Base-by-base conservation (phyloP, 2,797 vertebrate species). In the Microchirus variegatus region DNA sequence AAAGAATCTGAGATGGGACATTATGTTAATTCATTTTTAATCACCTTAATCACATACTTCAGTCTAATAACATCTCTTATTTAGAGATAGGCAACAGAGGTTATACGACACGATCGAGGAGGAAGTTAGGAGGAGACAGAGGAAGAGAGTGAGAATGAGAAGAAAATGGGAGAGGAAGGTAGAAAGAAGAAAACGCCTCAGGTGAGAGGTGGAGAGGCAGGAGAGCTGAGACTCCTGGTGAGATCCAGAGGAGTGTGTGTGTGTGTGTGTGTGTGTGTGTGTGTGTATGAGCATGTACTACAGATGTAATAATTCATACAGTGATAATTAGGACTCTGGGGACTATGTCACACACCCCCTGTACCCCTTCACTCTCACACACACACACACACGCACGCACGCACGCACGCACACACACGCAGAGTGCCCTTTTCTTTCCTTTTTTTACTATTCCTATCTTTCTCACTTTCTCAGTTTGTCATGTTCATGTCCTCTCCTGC, bases 271-370 rank as follows among this genome's bases (percentile, higher is more conserved):
- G 53, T 62, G 53, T 47, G 54, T 72, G 67, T 64, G 63, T 63
- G 70, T 78, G 53, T 62, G 73, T 67, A 55, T 53, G 77, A 67
- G 59, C 0, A 58, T 85, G 75, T 78, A 75, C 63, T 82, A 77
- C 81, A 86, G 78, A 84, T 85, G 75, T 88, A 88, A 89, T 90
- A 90, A 90, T 89, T 91, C 87, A 90, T 88, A 90, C 86, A 79
- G 84, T 87, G 82, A 88, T 91, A 91, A 91, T 90, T 84, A 87
- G 73, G 82, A 83, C 90, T 89, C 88, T 48, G 13, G 87, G 81
- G 89, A 90, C 52, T 70, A 64, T 84, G 83, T 83, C 84, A 84
- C 67, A 81, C 9, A 44, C 59, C 67, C 65, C 75, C 61, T 64
- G 73, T 77, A 59, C 63, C 70, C 78, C 53, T 73, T 67, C 69